These are phyloP conservation scores for Saturnia japonica DNA, from an alignment of 2,888 invertebrate genomes.

Conservation along the genomic window DNA sequence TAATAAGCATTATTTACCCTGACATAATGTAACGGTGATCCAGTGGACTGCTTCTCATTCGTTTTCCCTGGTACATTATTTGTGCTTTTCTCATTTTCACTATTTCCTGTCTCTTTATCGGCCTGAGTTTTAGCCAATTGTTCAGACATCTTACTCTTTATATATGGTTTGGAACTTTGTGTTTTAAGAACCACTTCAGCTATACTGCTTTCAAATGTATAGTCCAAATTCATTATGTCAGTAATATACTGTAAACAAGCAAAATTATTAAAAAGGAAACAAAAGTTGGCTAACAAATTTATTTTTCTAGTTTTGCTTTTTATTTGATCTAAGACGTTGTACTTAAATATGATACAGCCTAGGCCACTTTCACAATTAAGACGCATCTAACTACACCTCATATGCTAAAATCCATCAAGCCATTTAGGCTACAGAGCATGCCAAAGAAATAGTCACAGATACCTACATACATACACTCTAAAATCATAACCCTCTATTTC, in stretches of 20 bases:
- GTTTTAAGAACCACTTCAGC: neutral
- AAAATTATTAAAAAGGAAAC: too few relatives aligned
- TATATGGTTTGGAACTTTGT: neutral
- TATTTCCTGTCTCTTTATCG: neutral
- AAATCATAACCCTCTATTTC: too few relatives aligned
- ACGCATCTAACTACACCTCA: too few relatives aligned
- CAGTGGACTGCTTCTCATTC: neutral
- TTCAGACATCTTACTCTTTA: neutral
- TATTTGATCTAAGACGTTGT: too few relatives aligned
- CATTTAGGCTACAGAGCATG: too few relatives aligned
- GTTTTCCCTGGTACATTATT: neutral
- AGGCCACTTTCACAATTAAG: too few relatives aligned
- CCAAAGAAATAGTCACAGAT: too few relatives aligned
- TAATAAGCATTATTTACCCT: neutral
- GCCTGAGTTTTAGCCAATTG: neutral
- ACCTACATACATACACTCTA: too few relatives aligned
- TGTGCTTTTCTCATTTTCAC: neutral
- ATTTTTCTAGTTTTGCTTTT: too few relatives aligned
- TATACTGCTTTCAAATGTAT: neutral
- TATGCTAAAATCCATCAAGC: too few relatives aligned
- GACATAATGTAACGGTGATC: neutral
- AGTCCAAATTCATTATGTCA: conserved; percentile 13
- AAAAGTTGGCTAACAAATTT: too few relatives aligned
- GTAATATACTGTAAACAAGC: conserved; percentile 8
- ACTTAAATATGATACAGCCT: too few relatives aligned